These are phyloP conservation scores for Bucco capensis DNA, from an alignment of 2,113 vertebrate genomes.

Conservation along the genomic window DNA sequence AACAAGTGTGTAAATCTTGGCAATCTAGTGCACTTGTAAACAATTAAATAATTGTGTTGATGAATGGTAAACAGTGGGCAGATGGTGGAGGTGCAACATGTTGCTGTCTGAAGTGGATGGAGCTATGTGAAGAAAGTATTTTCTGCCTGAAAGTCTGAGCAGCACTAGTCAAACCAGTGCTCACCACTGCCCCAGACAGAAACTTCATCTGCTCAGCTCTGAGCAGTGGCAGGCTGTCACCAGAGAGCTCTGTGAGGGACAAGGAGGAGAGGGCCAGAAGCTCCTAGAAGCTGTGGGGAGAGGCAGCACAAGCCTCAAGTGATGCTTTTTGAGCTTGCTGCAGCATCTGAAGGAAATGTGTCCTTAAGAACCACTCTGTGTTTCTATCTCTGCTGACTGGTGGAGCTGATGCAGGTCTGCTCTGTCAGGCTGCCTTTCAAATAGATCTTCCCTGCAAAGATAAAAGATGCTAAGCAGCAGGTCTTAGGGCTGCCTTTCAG, in stretches of 20 bases:
- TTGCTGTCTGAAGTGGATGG: background rate
- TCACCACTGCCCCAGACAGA: background rate
- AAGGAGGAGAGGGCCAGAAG: background rate
- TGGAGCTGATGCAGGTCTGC: background rate
- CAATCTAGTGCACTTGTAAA: background rate
- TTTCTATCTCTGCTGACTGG: background rate
- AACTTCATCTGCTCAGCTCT: background rate
- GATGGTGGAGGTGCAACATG: background rate
- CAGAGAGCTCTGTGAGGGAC: background rate
- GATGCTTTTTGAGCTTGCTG: background rate
- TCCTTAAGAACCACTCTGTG: background rate
- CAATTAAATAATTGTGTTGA: background rate
- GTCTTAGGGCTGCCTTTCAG: background rate
- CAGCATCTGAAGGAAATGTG: background rate
- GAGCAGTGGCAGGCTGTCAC: background rate
- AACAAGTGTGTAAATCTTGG: background rate
- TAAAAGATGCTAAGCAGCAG: background rate
- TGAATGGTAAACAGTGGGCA: background rate
- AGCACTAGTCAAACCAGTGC: background rate
- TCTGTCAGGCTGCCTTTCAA: too few relatives aligned
- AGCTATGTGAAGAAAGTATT: rapidly evolving
- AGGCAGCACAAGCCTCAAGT: background rate
- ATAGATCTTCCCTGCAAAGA: background rate
- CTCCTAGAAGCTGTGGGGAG: background rate
- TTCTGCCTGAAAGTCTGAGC: background rate